Evolutionary conservation across 2,113 vertebrate genomes (phyloP).

Genomic region (Buteo buteo): DNA sequence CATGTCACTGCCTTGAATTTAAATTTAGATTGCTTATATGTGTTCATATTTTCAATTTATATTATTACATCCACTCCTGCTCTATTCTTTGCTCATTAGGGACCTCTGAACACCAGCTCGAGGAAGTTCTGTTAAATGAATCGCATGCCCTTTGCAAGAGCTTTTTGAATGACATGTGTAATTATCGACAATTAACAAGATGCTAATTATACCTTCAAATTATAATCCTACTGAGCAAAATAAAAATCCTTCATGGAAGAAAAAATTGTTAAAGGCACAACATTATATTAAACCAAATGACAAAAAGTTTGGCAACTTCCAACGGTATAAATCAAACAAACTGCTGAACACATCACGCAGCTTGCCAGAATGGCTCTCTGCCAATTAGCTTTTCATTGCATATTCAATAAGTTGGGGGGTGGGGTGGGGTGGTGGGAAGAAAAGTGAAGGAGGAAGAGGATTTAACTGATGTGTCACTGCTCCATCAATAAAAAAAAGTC

Average conservation of each 20-base stretch:
- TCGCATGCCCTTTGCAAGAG: conserved; percentile 43
- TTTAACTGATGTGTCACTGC: not conserved
- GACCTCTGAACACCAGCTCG: conserved; percentile 21
- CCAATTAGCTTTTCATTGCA: conserved; percentile 59
- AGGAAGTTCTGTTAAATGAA: conserved; percentile 66
- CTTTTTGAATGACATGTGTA: conserved; percentile 54
- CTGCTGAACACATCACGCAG: conserved; percentile 53
- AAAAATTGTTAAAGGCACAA: conserved; percentile 49
- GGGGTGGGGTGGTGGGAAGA: not conserved
- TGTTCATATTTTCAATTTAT: conserved; percentile 53
- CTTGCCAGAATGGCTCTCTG: conserved; percentile 59
- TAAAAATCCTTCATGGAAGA: conserved; percentile 52
- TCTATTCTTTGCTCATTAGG: conserved; percentile 37
- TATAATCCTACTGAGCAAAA: conserved; percentile 59
- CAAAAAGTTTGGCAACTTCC: conserved; percentile 65
- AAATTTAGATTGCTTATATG: conserved; percentile 60
- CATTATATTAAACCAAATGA: conserved; percentile 58
- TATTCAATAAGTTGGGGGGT: conserved; percentile 22
- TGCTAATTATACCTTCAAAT: conserved; percentile 64
- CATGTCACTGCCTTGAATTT: conserved; percentile 22
- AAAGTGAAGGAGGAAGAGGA: conserved; percentile 16
- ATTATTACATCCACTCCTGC: conserved; percentile 38
- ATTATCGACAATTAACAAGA: conserved; percentile 64
- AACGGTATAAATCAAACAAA: conserved; percentile 60
- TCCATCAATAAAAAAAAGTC: conserved; percentile 37